phyloP scores from a whole-genome alignment of 92 coral and sea anemone species.

The Bergia puertoricense region DNA sequence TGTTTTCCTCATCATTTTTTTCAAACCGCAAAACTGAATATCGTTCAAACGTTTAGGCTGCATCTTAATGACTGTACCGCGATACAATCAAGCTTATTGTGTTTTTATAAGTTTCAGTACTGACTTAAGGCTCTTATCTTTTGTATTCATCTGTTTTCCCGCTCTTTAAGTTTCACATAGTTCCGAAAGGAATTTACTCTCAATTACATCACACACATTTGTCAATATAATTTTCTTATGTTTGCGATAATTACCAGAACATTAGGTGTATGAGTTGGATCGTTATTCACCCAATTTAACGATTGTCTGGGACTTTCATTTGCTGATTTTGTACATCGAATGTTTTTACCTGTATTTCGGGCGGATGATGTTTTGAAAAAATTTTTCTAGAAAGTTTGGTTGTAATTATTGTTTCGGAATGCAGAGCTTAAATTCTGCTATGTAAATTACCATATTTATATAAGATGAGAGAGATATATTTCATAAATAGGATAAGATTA shows the following conservation, averaged over 20 bases:
- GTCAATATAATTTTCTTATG: neutral
- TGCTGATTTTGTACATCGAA: neutral
- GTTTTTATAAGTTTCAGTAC: constrained; percentile 6
- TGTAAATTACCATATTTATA: constrained; percentile 30
- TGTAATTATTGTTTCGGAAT: neutral
- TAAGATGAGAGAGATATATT: constrained; percentile 38
- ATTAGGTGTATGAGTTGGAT: neutral
- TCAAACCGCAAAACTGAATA: neutral
- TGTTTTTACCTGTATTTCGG: neutral
- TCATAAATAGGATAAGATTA: neutral
- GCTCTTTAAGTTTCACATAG: neutral
- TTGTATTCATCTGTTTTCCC: constrained; percentile 23
- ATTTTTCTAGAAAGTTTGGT: neutral
- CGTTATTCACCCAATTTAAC: neutral
- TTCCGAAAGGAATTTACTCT: neutral
- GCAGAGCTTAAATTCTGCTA: neutral
- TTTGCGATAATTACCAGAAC: neutral
- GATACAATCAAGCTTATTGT: neutral
- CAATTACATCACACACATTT: neutral
- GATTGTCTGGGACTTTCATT: neutral
- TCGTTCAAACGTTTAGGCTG: neutral
- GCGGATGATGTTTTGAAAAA: neutral
- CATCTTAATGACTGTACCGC: neutral
- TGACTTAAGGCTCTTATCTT: neutral
- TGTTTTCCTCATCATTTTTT: neutral